Conservation (phyloP, 2,797 vertebrate species). For the Ataeniobius toweri region DNA sequence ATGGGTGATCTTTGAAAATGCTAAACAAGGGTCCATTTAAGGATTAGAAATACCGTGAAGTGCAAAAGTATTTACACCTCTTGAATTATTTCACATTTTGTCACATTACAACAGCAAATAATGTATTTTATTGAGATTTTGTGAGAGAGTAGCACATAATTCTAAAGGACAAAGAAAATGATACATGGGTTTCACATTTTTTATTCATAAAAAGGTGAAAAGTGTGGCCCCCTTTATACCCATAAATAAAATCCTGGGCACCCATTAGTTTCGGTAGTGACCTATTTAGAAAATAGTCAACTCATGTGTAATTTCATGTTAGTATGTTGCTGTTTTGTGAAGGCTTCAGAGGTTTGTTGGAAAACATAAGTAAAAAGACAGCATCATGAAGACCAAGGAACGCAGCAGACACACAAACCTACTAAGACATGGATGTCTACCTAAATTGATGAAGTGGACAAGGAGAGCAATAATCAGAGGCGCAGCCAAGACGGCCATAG, state of each 20-base stretch:
- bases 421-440: background rate
- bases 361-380: background rate
- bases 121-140: background rate
- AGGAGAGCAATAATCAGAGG: background rate
- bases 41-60: slow-evolving; percentile 23
- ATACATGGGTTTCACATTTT: background rate
- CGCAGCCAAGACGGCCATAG: background rate
- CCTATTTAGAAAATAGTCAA: background rate
- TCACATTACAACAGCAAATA: background rate
- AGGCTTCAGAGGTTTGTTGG: background rate
- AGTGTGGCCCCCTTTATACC: background rate
- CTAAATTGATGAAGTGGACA: background rate
- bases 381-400: background rate
- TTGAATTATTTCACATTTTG: slow-evolving; percentile 3
- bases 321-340: no score
- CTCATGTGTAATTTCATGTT: background rate
- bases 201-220: background rate
- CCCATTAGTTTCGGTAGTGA: background rate
- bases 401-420: background rate
- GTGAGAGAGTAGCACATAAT: background rate
- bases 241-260: background rate
- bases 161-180: background rate
- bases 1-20: slow-evolving; percentile 14
- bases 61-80: slow-evolving; percentile 9
- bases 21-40: slow-evolving; percentile 26